Base-by-base conservation (phyloP, 2,797 vertebrate species). In the Coendou prehensilis region DNA sequence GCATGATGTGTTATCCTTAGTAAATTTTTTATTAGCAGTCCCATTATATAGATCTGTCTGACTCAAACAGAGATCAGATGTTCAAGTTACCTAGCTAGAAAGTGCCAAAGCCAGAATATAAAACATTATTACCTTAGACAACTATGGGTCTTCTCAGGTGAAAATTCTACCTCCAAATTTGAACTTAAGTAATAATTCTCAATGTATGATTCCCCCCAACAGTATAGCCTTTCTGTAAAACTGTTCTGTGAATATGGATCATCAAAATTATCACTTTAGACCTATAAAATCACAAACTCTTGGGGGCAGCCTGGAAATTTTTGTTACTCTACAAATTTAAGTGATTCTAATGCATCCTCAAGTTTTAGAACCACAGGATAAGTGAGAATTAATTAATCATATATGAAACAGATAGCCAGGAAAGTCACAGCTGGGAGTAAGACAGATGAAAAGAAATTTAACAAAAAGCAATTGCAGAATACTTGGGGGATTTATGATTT, bases 371-470 rank as follows among this genome's bases (percentile, higher is more conserved):
- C 6, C 45, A 79, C 8, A 41, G 17, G 7, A 28, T 69, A 69
- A 54, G 5, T 52, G 30, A 76, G 20, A 87, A 87, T 91, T 92
- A 94, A 93, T 78, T 71, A 93, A 87, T 85, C 91, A 84, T 54
- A 14, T 52, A 61, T 81, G 9, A 87, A 56, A 28, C 20, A 67
- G 56, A 26, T 81, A 57, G 18, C 6, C 59, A 90, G 33, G 23
- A 92, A 93, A 30, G 5, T 28, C 75, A 47, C 4, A 67, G 28
- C 33, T 86, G 2, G 33, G 50, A 96, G 33, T 33, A n/a, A 79
- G 54, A 30, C 41, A 1, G 54, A 15, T 50, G 56, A 15, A 20
- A 64, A 92, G 69, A 78, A 92, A 94, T 93, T 89, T 54, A 82
- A 69, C 73, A 45, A 57, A 92, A 73, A 69, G 18, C 57, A 89